phyloP scores from a whole-genome alignment of 2,113 vertebrate genomes.

The Pycnonotus jocosus region DNA sequence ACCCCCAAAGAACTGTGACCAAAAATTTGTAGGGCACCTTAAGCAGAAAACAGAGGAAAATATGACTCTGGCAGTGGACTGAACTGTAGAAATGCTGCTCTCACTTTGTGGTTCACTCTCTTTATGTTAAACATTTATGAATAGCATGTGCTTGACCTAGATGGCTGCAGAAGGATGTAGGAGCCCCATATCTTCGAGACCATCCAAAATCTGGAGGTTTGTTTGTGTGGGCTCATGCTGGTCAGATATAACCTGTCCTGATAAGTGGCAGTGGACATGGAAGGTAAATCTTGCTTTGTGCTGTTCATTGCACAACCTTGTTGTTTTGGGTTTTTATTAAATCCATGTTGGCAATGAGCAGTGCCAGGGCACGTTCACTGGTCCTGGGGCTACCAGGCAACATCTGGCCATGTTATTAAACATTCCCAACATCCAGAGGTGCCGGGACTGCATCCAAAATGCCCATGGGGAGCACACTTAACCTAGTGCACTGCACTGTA shows the following conservation, averaged over 20 bases:
- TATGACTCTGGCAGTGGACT: background rate
- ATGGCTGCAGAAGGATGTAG: background rate
- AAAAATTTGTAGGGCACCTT: background rate
- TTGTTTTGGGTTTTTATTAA: background rate
- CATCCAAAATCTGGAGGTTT: background rate
- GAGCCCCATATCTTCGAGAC: background rate
- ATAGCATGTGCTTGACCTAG: background rate
- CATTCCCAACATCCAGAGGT: background rate
- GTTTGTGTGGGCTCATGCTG: background rate
- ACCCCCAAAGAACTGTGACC: background rate
- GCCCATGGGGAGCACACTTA: background rate
- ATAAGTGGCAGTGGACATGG: background rate
- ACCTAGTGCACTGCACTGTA: background rate
- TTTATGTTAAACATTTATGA: background rate
- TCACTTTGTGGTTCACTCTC: background rate
- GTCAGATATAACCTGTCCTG: background rate
- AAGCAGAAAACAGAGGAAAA: background rate
- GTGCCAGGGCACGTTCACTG: background rate
- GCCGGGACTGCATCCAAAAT: background rate
- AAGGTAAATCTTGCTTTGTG: background rate
- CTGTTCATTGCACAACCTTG: background rate
- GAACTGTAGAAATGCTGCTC: background rate
- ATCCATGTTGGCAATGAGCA: fast-evolving
- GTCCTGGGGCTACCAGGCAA: background rate
- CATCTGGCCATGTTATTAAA: background rate